Base-by-base conservation (phyloP, 2,797 vertebrate species). In the Heliangelus exortis region DNA sequence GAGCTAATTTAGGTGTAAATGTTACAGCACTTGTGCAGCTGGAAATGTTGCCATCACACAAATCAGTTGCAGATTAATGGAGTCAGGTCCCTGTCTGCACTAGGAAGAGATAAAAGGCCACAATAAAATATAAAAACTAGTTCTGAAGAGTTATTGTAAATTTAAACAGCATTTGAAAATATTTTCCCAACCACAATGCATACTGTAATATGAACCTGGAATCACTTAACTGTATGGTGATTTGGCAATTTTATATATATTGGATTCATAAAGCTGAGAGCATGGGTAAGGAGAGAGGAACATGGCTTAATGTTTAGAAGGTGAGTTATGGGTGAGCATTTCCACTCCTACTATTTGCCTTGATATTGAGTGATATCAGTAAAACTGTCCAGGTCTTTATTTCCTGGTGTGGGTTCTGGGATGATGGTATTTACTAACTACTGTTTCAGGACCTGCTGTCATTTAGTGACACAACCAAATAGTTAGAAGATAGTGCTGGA, bases 1-100 rank as follows among this genome's bases (percentile, higher is more conserved):
- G 95, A 92, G 94, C 95, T 97, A 97, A 97, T 96, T 96, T 97
- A 95, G 95, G 97, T 93, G 82, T 97, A 96, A 97, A 96, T 97
- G 96, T 97, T 97, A 96, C 88, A 96, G 96, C 82, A 84, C 89
- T 97, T 90, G 89, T 92, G 77, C 97, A 97, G 94, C 90, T 97
- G 96, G 92, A 96, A 97, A 86, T 95, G 95, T 97, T 98, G 94
- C 96, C 94, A 97, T 97, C 95, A 96, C 96, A 97, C 68, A 95
- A 95, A 97, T 97, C 95, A 93, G 67, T 97, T 97, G 96, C 97
- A 97, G 96, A 96, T 96, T 95, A 97, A 92, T 85, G 90, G 41
- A 73, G 41, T 76, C 85, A 74, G 50, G 74, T 96, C 97, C 67
- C 78, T 93, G 92, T 96, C 94, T 94, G 87, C 68, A 66, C 39